phyloP scores from a whole-genome alignment of 1,140 invertebrate genomes.

The Pissodes strobi region DNA sequence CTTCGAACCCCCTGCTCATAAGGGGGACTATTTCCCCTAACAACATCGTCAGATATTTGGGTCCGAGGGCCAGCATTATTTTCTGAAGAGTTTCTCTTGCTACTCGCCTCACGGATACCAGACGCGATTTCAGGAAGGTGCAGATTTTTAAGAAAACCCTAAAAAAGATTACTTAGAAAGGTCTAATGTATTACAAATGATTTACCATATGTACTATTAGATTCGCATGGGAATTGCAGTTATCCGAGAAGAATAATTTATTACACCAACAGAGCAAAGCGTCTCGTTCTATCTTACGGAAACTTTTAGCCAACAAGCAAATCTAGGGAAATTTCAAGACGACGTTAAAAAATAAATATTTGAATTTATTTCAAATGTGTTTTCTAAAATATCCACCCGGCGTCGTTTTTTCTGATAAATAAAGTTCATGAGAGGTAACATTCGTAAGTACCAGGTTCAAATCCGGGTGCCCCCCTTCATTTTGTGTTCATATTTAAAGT shows the following conservation, averaged over 20 bases:
- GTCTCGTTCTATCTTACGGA: too few relatives aligned
- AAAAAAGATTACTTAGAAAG: constrained; percentile 41
- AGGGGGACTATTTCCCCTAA: constrained; percentile 80
- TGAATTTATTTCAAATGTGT: too few relatives aligned
- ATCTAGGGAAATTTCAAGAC: too few relatives aligned
- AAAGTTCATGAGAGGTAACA: too few relatives aligned
- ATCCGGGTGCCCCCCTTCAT: constrained; percentile 89
- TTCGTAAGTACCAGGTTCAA: constrained; percentile 91
- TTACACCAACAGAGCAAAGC: too few relatives aligned
- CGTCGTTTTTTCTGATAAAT: too few relatives aligned
- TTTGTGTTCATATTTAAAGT: too few relatives aligned
- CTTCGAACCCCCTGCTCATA: constrained; percentile 90
- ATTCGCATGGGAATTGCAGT: too few relatives aligned
- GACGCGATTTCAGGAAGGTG: constrained; percentile 84
- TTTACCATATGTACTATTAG: neutral
- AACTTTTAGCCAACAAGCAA: too few relatives aligned
- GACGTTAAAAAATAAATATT: too few relatives aligned
- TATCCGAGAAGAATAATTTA: too few relatives aligned
- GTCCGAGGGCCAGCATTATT: constrained; percentile 84
- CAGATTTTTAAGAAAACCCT: constrained; percentile 89
- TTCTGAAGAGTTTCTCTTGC: constrained; percentile 88
- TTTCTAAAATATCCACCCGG: too few relatives aligned
- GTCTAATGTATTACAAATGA: neutral
- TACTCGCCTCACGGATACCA: constrained; percentile 84
- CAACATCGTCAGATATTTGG: constrained; percentile 76